These are phyloP conservation scores for Halisarca cf. caerulea DNA, from an alignment of 37 sponge, comb jelly and placozoan species.

Conservation along the genomic window DNA sequence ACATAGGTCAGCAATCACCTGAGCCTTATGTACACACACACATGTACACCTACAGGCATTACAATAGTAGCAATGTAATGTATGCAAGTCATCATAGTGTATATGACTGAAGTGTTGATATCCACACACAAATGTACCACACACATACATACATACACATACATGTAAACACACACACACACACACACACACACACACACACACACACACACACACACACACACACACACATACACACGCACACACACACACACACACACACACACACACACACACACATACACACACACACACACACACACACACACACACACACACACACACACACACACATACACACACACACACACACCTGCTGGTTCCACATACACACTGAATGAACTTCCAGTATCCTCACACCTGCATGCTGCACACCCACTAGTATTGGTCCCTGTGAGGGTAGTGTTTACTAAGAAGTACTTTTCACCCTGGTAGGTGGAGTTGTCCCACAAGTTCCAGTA, in stretches of 20 bases:
- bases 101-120: too few species aligned
- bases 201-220: slow-evolving; percentile 4
- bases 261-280: slow-evolving; percentile 8
- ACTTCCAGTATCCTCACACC: not conserved
- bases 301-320: slow-evolving; percentile 16
- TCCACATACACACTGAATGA: not conserved
- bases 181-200: slow-evolving; percentile 11
- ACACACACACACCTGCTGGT: slow-evolving; percentile 8
- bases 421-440: too few species aligned
- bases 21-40: not conserved
- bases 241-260: slow-evolving; percentile 12
- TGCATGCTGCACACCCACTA: too few species aligned
- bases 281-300: slow-evolving; percentile 13
- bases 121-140: too few species aligned
- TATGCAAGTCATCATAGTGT: too few species aligned
- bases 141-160: not conserved
- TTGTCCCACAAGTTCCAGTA: too few species aligned
- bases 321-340: slow-evolving; percentile 15
- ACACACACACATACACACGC: not conserved
- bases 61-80: too few species aligned
- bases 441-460: too few species aligned
- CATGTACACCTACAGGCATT: not conserved
- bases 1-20: too few species aligned
- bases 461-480: too few species aligned
- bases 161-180: not conserved